Evolutionary conservation across 2,888 invertebrate species (phyloP).

Genomic region (Leptarthrus brevirostris): DNA sequence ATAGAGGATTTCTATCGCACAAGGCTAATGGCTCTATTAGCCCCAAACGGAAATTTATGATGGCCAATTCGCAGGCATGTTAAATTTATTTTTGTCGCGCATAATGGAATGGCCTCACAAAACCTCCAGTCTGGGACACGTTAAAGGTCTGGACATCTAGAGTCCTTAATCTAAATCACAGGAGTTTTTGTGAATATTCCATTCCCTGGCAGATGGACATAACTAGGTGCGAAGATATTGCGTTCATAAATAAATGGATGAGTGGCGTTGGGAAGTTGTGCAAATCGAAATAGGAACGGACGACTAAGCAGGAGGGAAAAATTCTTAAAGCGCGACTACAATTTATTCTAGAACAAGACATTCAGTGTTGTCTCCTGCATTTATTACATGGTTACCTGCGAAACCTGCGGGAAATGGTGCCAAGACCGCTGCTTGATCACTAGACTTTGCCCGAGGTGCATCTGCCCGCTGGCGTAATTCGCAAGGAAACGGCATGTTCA

Average conservation of each 20-base stretch:
- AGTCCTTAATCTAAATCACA: neutral
- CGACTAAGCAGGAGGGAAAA: slow-evolving; percentile 17
- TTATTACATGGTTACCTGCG: slow-evolving; percentile 38
- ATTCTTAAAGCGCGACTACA: slow-evolving; percentile 37
- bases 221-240: slow-evolving; percentile 48
- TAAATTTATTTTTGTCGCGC: slow-evolving; percentile 3
- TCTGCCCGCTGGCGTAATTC: slow-evolving; percentile 29
- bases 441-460: slow-evolving; percentile 3
- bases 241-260: slow-evolving; percentile 51
- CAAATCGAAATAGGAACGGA: slow-evolving; percentile 34
- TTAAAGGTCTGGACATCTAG: neutral
- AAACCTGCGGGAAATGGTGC: slow-evolving; percentile 36
- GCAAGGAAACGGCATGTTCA: slow-evolving; percentile 25
- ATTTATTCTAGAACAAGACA: slow-evolving; percentile 49
- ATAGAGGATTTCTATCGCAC: slow-evolving; percentile 7
- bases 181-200: neutral
- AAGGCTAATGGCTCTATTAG: slow-evolving; percentile 48
- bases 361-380: slow-evolving; percentile 34
- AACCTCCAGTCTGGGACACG: neutral
- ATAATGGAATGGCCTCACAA: neutral
- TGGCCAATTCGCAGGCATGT: slow-evolving; percentile 26
- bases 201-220: neutral
- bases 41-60: slow-evolving; percentile 39
- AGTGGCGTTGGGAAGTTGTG: slow-evolving; percentile 1
- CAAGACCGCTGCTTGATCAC: slow-evolving; percentile 23